A percentile compares a stretch with the other conserved stretches of the same genome.
Evolutionary conservation across 2,113 vertebrate species (phyloP).

Genomic region (Numida meleagris): DNA sequence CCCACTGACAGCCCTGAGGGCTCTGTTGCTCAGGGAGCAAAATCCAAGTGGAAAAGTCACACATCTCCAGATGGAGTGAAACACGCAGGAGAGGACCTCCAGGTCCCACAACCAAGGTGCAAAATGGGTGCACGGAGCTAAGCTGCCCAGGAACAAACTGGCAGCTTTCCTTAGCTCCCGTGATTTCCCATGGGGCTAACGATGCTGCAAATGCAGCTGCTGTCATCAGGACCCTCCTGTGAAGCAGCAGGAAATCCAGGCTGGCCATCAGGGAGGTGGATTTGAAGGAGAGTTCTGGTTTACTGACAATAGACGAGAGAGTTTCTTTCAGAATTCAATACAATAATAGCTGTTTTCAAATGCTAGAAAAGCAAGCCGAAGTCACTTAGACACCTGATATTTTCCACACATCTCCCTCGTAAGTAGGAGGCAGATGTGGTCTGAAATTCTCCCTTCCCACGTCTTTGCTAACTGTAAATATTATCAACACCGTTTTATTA

Average conservation of each 20-base stretch:
- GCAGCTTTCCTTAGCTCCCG: fast-evolving
- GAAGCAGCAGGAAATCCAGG: background rate
- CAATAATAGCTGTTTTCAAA: background rate
- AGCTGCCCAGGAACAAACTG: background rate
- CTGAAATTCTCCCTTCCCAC: background rate
- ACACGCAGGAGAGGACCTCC: fast-evolving
- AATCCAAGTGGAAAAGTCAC: fast-evolving
- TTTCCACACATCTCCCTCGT: too few relatives aligned
- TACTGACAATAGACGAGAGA: fast-evolving
- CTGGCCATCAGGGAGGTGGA: background rate
- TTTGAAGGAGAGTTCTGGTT: background rate
- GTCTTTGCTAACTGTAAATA: background rate
- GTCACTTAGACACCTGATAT: too few relatives aligned
- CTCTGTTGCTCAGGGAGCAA: fast-evolving
- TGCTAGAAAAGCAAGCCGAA: background rate
- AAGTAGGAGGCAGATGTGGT: background rate
- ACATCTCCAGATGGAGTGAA: background rate
- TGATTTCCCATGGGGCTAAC: fast-evolving
- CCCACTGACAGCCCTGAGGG: background rate
- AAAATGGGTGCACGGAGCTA: background rate
- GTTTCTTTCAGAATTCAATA: background rate
- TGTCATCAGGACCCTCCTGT: fast-evolving
- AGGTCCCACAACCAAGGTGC: background rate
- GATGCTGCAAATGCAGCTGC: background rate
- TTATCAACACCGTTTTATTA: background rate